These are phyloP conservation scores for Microcebus lehilahytsara DNA, from an alignment of 2,113 vertebrate species.

Conservation along the genomic window DNA sequence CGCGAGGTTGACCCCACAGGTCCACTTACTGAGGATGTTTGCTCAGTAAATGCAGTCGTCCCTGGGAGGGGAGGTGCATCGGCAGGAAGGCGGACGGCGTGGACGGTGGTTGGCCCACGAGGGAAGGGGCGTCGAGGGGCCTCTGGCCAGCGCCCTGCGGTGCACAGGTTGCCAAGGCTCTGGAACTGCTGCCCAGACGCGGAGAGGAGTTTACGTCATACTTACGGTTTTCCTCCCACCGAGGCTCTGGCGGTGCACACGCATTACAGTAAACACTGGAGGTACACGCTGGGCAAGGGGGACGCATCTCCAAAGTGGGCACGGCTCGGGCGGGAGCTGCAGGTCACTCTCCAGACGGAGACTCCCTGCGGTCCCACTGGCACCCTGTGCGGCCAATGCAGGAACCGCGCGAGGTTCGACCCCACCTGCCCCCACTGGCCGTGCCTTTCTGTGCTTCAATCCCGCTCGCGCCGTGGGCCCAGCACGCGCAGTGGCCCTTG, in stretches of 20 bases:
- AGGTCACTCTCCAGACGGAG: too few relatives aligned
- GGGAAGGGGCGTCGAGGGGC: neutral
- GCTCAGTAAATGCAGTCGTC: neutral
- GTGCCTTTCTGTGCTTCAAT: too few relatives aligned
- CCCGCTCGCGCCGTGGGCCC: too few relatives aligned
- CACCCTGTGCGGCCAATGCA: too few relatives aligned
- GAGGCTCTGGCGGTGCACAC: neutral
- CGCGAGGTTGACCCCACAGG: neutral
- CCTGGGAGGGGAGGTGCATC: neutral
- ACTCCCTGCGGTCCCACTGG: too few relatives aligned
- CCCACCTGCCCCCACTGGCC: too few relatives aligned
- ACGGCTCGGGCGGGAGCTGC: too few relatives aligned
- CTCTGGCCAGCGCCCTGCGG: too few relatives aligned
- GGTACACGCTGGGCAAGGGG: neutral
- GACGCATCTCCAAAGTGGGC: neutral
- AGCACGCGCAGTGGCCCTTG: too few relatives aligned
- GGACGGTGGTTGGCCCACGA: neutral
- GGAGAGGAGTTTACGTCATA: neutral
- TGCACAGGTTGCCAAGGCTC: too few relatives aligned
- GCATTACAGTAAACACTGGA: too few relatives aligned
- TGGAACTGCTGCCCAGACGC: neutral
- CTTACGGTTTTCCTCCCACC: neutral
- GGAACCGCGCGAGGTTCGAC: too few relatives aligned
- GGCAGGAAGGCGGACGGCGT: fast-evolving
- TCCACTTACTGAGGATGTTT: neutral